Evolutionary conservation across 1,140 invertebrate species (phyloP), one percentile per base, ranked within the genome.

Genomic region (Apis florea): DNA sequence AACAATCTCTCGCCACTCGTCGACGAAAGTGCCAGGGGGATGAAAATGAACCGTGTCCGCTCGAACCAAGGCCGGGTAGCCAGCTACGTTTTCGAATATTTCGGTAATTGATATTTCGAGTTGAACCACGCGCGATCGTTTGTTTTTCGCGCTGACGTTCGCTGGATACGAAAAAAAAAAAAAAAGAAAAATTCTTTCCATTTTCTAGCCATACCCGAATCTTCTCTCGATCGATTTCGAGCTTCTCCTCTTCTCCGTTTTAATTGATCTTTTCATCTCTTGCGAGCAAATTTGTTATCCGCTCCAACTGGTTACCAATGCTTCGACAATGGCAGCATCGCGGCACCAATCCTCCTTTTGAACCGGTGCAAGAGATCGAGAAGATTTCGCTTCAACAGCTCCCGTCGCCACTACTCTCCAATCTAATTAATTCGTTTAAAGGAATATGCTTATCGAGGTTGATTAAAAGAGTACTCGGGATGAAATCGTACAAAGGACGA

Each of bases 361-460:
- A 61, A 61, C 59, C 24, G 21, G 17, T 11, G 47, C 53, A 61
- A 61, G 8, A 53, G 26, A 26, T 19, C 19, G 21, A n/a, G 53
- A 72, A 72, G 40, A 72, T 72, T 56, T 58, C 40, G 40, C n/a
- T n/a, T n/a, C 26, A 40, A 40, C 19, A 86, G 51, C 15, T n/a
- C 6, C 53, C 5, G 11, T 54, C 1, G 19, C 11, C 15, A 49
- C 56, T 49, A 15, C n/a, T 49, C 53, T 40, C 40, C 56, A 72
- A 71, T 63, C 15, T 77, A 68, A 89, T 90, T 88, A 90, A 85
- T 82, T 77, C 79, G 75, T 63, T 87, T 84, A 78, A 58, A 49
- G 71, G 58, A 84, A 83, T 83, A 83, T 68, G 76, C 87, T 89
- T 89, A 89, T 89, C 85, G 83, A 88, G 88, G 73, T 83, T 83